Percentiles rank a stretch among this genome's conserved stretches.
These are phyloP conservation scores for Lepus oiostolus DNA, from an alignment of 2,797 vertebrate species.

Conservation along the genomic window DNA sequence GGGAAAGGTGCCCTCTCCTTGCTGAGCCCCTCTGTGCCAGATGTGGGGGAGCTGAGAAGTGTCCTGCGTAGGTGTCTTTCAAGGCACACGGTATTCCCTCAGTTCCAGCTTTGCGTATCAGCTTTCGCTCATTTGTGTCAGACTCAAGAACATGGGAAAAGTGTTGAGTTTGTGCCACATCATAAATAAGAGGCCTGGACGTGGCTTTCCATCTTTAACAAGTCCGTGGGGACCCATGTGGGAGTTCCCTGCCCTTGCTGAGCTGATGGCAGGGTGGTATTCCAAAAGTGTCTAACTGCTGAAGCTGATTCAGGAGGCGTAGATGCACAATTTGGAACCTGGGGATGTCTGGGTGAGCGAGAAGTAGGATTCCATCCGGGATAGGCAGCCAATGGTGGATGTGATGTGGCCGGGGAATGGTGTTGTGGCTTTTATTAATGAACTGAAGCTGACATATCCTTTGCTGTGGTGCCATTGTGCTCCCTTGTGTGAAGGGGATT, in stretches of 20 bases:
- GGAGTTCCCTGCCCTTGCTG: background rate
- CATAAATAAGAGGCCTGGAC: conserved; percentile 24
- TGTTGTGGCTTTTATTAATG: background rate
- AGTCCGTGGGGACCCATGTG: background rate
- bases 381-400: background rate
- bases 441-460: background rate
- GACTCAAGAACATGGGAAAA: conserved; percentile 55
- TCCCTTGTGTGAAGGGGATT: background rate
- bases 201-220: background rate
- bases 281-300: background rate
- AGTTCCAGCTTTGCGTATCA: background rate
- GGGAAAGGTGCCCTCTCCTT: background rate
- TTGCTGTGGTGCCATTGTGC: background rate
- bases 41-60: background rate
- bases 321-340: background rate
- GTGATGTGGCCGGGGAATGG: background rate
- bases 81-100: background rate
- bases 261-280: background rate
- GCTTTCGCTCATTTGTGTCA: conserved; percentile 31
- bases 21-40: background rate
- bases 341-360: background rate
- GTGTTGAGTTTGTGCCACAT: background rate
- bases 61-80: background rate
- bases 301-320: background rate
- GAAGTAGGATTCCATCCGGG: background rate